Evolutionary conservation across 35 echinoderm and acorn worm genomes (phyloP), one percentile per base, ranked within the genome.

Genomic region (Apostichopus parvimensis): DNA sequence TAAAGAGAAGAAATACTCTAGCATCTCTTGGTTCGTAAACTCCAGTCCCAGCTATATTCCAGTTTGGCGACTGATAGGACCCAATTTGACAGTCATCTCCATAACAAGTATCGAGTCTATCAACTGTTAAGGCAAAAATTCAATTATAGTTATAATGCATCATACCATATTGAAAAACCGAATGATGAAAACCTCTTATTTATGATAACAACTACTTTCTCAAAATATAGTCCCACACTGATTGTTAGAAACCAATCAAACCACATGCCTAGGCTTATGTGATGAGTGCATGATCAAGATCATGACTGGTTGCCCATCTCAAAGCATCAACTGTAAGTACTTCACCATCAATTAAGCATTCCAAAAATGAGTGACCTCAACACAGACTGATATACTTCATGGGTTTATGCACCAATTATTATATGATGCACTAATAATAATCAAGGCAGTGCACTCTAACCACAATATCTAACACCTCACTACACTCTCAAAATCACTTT

Each of bases 81-180:
- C 89, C 89, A 79, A 9, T 91, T 17, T 6, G 72, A 59, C 89
- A 91, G 9, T 8, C 10, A 79, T 78, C 73, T 22, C 89, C 89
- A 79, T 91, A 91, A 73, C 89, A 91, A 59, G 52, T 25, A 26
- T 78, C 89, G 21, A 91, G 89, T 18, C 89, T 20, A 54, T 57
- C 18, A 78, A 91, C 89, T 91, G 73, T 22, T 53, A 10, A n/a
- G 72, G 9, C 17, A 54, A 91, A 2, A 57, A 59, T 57, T 6
- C 9, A 73, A 7, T 73, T 21, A 72, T 20, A 45, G 34, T 45
- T 45, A 45, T 28, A 28, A 28, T 45, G 34, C 34, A 45, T 45
- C 4, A 45, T 45, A 45, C 34, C 34, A 45, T 3, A 45, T 45
- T 45, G 34, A 45, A 45, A 45, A 45, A 45, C 34, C 0, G 3